Conservation (phyloP, 2,888 invertebrate species). For the Junonia oenone region DNA sequence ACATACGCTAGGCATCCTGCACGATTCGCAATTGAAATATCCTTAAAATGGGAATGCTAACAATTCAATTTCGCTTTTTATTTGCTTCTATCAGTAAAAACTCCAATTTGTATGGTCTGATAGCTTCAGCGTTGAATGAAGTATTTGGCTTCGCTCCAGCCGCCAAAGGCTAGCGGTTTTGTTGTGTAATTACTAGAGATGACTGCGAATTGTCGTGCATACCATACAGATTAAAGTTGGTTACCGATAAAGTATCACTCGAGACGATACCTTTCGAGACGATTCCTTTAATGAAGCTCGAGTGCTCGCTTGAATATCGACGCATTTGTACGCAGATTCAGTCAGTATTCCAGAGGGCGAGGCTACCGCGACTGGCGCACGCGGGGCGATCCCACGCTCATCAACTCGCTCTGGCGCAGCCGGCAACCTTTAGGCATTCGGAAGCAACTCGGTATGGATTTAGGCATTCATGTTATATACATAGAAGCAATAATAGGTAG, state of each 20-base stretch:
- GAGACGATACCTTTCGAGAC: conserved; percentile 15
- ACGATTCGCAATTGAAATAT: conserved; percentile 62
- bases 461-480: background rate
- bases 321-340: conserved; percentile 72
- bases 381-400: conserved; percentile 84
- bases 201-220: conserved; percentile 28
- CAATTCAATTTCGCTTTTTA: conserved; percentile 78
- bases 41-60: conserved; percentile 70
- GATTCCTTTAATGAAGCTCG: conserved; percentile 5
- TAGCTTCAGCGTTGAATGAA: conserved; percentile 63
- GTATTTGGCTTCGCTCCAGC: conserved; percentile 65
- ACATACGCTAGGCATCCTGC: conserved; percentile 45
- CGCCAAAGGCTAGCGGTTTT: conserved; percentile 56
- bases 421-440: conserved; percentile 85
- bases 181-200: conserved; percentile 54
- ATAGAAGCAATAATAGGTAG: no score
- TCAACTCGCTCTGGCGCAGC: conserved; percentile 86
- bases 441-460: conserved; percentile 79
- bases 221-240: conserved; percentile 51
- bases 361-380: conserved; percentile 86
- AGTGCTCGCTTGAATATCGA: conserved; percentile 29
- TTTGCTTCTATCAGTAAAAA: conserved; percentile 63
- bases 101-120: conserved; percentile 56
- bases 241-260: conserved; percentile 29
- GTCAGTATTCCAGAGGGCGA: conserved; percentile 80